Percentiles rank a stretch among this genome's conserved stretches.
These are phyloP conservation scores for Percina caprodes DNA, from an alignment of 2,113 vertebrate species.

Conservation along the genomic window DNA sequence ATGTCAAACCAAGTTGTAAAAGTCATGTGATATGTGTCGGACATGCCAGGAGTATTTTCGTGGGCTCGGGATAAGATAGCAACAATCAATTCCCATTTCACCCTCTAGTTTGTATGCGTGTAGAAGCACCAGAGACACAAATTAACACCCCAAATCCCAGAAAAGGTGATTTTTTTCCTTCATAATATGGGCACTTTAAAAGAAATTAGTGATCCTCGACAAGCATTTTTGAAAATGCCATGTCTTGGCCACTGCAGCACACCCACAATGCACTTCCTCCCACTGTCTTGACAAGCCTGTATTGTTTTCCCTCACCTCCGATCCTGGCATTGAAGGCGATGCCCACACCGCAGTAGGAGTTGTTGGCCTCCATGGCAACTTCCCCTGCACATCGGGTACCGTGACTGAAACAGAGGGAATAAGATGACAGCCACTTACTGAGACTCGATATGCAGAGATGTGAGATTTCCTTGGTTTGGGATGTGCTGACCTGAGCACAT, in stretches of 20 bases:
- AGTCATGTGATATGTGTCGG: too few relatives aligned
- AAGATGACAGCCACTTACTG: constrained; percentile 50
- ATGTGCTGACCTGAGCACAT: constrained; percentile 29
- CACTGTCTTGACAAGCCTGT: constrained; percentile 53
- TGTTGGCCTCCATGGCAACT: constrained; percentile 83
- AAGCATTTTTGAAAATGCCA: constrained; percentile 32
- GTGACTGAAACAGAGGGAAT: constrained; percentile 67
- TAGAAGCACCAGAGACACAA: too few relatives aligned
- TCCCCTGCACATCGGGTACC: constrained; percentile 81
- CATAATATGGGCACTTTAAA: too few relatives aligned
- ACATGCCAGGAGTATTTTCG: too few relatives aligned
- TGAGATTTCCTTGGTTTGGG: constrained; percentile 6
- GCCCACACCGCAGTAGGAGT: constrained; percentile 78
- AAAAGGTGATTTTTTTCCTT: too few relatives aligned
- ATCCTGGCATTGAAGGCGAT: constrained; percentile 77
- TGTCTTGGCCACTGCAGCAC: constrained; percentile 44
- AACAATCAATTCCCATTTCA: too few relatives aligned
- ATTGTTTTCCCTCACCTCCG: constrained; percentile 75
- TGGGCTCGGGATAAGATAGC: too few relatives aligned
- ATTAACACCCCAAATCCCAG: too few relatives aligned
- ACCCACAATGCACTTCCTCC: constrained; percentile 57
- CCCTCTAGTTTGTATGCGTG: too few relatives aligned
- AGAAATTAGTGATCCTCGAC: not conserved
- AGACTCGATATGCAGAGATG: constrained; percentile 39
- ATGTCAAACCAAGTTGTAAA: too few relatives aligned